Base-by-base conservation (phyloP, 2,888 invertebrate genomes). In the Xanthia icteritia region DNA sequence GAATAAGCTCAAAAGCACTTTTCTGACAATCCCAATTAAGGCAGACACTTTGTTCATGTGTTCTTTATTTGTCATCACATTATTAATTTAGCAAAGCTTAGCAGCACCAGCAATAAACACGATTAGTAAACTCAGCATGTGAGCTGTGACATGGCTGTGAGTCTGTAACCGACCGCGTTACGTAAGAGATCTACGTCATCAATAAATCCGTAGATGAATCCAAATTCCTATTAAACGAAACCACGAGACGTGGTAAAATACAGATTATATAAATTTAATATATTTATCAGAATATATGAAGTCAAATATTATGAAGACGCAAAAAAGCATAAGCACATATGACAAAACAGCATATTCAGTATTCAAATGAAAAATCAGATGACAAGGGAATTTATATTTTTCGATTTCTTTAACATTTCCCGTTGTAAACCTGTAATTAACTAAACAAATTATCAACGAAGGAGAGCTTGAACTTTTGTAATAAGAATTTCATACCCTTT, bases 161-260 rank as follows among this genome's bases (percentile, higher is more conserved):
- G 9, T 11, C 42, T 17, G 17, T 27, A n/a, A 9, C 31, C 39
- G 36, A 60, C n/a, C 42, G 13, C 23, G 36, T 71, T 71, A 17
- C 45, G 27, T 73, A 61, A 80, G 8, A 45, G 9, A 36, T 36
- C 23, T 54, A 80, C 13, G 81, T 81, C 73, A 54, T 54, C n/a
- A 65, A 13, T 63, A 56, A 77, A 64, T 63, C 5, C 27, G 23
- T 66, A 48, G 48, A 23, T 27, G 27, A 27, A 64, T 63, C 23
- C 64, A 58, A 48, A 58, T 39, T 11, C 20, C 31, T 20, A 27
- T 56, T 23, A 45, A 63, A 58, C 23, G 23, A 45, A 79, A 66
- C 51, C 60, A 70, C 31, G 58, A 31, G 17, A 79, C n/a, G 31
- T 23, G 39, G 17, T 60, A 11, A 60, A 76, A 74, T 39, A 71